These are phyloP conservation scores for Mesocentrotus franciscanus DNA, from an alignment of 53 echinoderm and acorn worm species.

Conservation along the genomic window DNA sequence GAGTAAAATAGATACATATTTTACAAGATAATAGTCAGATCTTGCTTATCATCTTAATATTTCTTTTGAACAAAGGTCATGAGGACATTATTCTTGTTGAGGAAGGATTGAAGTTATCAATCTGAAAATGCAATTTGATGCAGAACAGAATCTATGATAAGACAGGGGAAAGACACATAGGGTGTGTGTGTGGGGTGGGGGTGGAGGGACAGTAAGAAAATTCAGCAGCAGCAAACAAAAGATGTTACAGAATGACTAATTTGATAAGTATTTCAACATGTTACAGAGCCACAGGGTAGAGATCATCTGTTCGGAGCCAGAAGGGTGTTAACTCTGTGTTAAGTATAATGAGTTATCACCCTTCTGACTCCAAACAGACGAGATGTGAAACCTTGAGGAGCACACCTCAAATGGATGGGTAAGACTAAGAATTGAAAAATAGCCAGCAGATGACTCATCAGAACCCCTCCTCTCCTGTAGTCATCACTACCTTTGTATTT, in stretches of 20 bases:
- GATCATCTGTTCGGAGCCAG: not conserved
- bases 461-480: not conserved
- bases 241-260: not conserved
- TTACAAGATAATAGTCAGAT: not conserved
- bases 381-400: conserved; percentile 38
- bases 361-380: too few species aligned
- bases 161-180: not conserved
- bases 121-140: not conserved
- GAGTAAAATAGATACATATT: not conserved
- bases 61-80: not conserved
- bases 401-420: conserved; percentile 8
- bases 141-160: not conserved
- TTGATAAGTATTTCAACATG: conserved; percentile 15
- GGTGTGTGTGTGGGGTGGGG: not conserved
- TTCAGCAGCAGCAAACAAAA: not conserved
- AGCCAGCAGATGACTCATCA: conserved; percentile 34
- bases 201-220: not conserved
- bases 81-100: not conserved
- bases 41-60: not conserved
- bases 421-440: not conserved
- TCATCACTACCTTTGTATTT: not conserved
- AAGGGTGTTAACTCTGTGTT: too few species aligned
- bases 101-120: not conserved
- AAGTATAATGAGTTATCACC: too few species aligned
- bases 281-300: not conserved